A percentile compares a stretch with the other conserved stretches of the same genome.
phyloP scores from a whole-genome alignment of 1,140 invertebrate species.

The Probaryconus sp. region DNA sequence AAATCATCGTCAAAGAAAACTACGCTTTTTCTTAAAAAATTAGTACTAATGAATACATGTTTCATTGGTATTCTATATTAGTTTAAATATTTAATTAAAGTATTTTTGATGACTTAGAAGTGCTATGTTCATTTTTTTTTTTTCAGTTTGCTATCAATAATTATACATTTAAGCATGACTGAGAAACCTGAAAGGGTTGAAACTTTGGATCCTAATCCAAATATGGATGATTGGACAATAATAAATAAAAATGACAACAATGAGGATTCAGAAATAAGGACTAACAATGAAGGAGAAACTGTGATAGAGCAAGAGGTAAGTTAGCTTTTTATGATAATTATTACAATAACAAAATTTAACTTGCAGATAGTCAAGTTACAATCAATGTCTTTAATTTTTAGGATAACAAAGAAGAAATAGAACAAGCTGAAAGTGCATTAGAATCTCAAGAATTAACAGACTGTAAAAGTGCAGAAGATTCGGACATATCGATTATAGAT shows the following conservation, averaged over 20 bases:
- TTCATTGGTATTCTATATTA: too few relatives aligned
- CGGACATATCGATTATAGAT: constrained; percentile 49
- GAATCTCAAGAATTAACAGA: constrained; percentile 29
- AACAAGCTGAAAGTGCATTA: background rate
- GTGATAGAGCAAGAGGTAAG: constrained; percentile 2
- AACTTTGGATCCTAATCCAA: constrained; percentile 8
- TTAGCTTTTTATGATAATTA: background rate
- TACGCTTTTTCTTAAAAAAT: too few relatives aligned
- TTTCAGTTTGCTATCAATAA: too few relatives aligned
- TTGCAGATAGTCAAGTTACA: too few relatives aligned
- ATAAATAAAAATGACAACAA: constrained; percentile 40
- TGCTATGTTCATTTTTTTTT: too few relatives aligned
- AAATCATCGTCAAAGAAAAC: too few relatives aligned
- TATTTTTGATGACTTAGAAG: too few relatives aligned
- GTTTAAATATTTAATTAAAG: too few relatives aligned
- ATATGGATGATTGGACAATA: constrained; percentile 36
- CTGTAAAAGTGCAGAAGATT: constrained; percentile 33
- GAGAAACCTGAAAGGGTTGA: constrained; percentile 16
- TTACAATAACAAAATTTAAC: too few relatives aligned
- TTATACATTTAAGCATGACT: constrained; percentile 18
- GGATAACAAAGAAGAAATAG: constrained; percentile 5
- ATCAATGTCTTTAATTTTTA: too few relatives aligned
- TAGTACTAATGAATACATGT: too few relatives aligned
- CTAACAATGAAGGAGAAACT: background rate
- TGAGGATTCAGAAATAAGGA: constrained; percentile 15